Evolutionary conservation across 2,797 vertebrate species (phyloP), one percentile per base, ranked within the genome.

Genomic region (Gouania willdenowi): DNA sequence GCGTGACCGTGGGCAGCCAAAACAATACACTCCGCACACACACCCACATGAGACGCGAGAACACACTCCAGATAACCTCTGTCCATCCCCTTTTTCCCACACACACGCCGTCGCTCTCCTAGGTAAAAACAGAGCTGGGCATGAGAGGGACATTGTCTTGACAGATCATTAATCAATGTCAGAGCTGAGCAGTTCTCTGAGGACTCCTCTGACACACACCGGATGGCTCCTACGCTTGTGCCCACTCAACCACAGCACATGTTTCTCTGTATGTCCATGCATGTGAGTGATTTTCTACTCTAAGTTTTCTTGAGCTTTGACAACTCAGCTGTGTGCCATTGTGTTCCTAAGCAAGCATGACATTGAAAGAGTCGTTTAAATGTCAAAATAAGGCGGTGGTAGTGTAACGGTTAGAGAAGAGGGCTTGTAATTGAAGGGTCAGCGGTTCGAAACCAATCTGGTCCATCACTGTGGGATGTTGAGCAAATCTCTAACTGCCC

Each of bases 91-190:
- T 2, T 16, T 6, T 13, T 8, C 21, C 8, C 35, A 12, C 47
- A 54, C 46, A 48, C 38, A 37, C 7, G 21, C 47, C 30, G 45
- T 54, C 43, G 25, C 41, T 71, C 77, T 82, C 65, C 38, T 45
- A 81, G 57, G 84, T 80, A 70, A 77, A 80, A 80, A 25, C 51
- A 59, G 66, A 67, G 45, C 59, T 41, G 71, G 63, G 51, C 64
- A 55, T 48, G 61, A 76, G 65, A 33, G 75, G 75, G 79, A 63
- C 77, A 42, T 58, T 7, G 46, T 41, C 71, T 56, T 78, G 82
- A 82, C 79, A 81, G 77, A 77, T 79, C 79, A 88, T 89, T 87
- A 73, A 88, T 90, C 89, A 90, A 80, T 35, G 84, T 89, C 88
- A 82, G 41, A 29, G 47, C 15, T 13, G 24, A 53, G 55, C 40